A percentile compares a stretch with the other conserved stretches of the same genome.
Conservation (phyloP, 2,113 vertebrate genomes). For the Felis chaus region DNA sequence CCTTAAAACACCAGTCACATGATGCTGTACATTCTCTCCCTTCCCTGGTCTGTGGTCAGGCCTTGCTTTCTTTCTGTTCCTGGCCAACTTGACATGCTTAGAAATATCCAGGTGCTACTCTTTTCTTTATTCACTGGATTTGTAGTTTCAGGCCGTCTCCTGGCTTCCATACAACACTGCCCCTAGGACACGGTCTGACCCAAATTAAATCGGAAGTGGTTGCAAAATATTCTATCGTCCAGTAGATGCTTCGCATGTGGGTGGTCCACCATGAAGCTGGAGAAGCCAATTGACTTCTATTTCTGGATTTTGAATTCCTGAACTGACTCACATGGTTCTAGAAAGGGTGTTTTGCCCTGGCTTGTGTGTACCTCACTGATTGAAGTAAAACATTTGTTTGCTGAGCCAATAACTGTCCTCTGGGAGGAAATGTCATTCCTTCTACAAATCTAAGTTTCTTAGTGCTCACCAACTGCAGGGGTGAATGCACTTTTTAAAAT, state of each 20-base stretch:
- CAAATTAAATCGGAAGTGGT: neutral
- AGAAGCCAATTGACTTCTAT: neutral
- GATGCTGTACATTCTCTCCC: neutral
- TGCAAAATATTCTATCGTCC: neutral
- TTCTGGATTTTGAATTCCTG: constrained; percentile 20
- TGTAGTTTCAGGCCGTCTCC: neutral
- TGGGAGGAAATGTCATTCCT: neutral
- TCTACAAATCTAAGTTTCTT: neutral
- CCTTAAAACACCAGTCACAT: neutral
- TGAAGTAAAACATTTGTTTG: neutral
- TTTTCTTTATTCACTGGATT: neutral
- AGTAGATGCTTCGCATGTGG: neutral
- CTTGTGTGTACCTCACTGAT: neutral
- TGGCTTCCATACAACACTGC: neutral
- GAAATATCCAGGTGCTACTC: neutral
- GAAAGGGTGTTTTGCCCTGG: neutral
- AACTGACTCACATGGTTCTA: neutral
- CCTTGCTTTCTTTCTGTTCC: neutral
- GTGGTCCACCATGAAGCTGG: neutral
- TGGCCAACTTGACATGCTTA: neutral
- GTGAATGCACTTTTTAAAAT: neutral
- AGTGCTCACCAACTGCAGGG: neutral
- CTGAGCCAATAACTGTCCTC: neutral
- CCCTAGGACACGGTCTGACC: neutral
- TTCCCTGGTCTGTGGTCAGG: neutral